Percentiles rank a stretch among this genome's conserved stretches.
Conservation (phyloP, 1,140 invertebrate genomes). For the Pantala flavescens region DNA sequence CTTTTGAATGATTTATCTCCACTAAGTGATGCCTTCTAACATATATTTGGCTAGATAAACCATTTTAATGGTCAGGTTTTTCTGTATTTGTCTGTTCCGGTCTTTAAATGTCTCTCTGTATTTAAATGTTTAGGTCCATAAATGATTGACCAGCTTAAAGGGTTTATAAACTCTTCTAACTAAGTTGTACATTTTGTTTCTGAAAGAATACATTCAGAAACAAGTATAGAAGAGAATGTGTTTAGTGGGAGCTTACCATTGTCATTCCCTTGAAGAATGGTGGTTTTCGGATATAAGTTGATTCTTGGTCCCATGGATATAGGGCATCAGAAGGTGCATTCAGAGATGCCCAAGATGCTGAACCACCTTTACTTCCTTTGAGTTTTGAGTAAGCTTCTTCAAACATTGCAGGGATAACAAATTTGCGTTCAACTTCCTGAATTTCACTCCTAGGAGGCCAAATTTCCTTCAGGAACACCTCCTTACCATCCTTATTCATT, state of each 20-base stretch:
- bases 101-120: no score
- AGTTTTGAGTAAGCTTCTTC: conserved; percentile 88
- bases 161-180: no score
- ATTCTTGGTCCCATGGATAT: conserved; percentile 84
- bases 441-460: conserved; percentile 92
- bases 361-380: conserved; percentile 73
- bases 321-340: conserved; percentile 67
- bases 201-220: no score
- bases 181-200: no score
- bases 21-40: no score
- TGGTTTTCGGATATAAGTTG: conserved; percentile 93
- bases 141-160: no score
- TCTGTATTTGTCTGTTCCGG: no score
- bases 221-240: no score
- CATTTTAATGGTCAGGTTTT: no score
- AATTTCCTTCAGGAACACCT: conserved; percentile 81
- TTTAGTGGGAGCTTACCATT: conserved; percentile 38
- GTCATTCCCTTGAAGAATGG: conserved; percentile 92
- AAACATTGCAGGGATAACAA: conserved; percentile 97
- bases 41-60: no score
- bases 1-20: no score
- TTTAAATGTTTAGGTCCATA: no score
- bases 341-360: conserved; percentile 73
- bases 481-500: conserved; percentile 51
- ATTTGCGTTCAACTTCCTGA: conserved; percentile 74